These are phyloP conservation scores for Falco cherrug DNA, from an alignment of 2,797 vertebrate genomes.

Conservation along the genomic window DNA sequence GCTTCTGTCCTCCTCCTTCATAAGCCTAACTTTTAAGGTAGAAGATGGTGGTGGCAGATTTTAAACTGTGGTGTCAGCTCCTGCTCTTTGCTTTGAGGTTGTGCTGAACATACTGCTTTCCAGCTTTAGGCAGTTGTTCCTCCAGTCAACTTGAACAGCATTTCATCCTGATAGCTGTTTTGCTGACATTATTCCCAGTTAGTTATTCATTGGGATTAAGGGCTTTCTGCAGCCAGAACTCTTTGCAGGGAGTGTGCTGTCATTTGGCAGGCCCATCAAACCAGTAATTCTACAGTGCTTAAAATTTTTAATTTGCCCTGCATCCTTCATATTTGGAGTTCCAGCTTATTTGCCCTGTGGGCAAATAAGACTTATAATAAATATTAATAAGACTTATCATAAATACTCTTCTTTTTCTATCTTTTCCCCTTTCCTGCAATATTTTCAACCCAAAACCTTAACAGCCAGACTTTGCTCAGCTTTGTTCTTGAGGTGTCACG, in stretches of 20 bases:
- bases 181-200: conserved; percentile 48
- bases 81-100: not conserved
- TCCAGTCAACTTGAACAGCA: not conserved
- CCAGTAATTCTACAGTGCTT: not conserved
- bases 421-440: rapidly evolving
- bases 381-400: not conserved
- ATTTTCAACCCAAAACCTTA: not conserved
- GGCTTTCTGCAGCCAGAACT: conserved; percentile 29
- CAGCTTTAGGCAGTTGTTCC: not conserved
- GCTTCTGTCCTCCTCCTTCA: not conserved
- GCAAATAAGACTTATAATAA: not conserved
- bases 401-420: not conserved
- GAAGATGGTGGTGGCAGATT: not conserved
- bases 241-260: not conserved
- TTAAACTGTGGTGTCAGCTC: not conserved
- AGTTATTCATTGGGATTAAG: conserved; percentile 59
- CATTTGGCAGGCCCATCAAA: conserved; percentile 42
- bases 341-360: not conserved
- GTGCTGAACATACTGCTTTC: not conserved
- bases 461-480: not conserved
- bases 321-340: conserved; percentile 17
- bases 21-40: not conserved
- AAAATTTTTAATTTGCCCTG: not conserved
- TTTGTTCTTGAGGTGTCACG: not conserved
- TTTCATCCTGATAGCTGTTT: conserved; percentile 54